These are phyloP conservation scores for Corynorhinus townsendii DNA, from an alignment of 2,113 vertebrate species.

Conservation along the genomic window DNA sequence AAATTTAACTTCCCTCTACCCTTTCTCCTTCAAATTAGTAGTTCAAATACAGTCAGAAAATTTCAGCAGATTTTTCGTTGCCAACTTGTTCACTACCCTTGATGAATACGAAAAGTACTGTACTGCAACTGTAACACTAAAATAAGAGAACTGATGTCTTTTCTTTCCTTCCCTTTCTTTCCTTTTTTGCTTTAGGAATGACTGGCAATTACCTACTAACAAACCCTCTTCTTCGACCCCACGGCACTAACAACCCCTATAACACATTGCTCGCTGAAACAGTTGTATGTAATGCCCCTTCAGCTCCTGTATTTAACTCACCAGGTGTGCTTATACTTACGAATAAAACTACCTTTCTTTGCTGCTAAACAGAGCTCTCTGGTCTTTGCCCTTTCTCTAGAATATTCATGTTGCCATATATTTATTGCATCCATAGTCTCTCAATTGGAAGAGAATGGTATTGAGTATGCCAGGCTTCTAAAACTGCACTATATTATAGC, in stretches of 20 bases:
- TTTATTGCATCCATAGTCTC: constrained; percentile 60
- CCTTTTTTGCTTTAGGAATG: constrained; percentile 97
- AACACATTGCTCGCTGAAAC: constrained; percentile 99
- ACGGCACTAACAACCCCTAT: constrained; percentile 99
- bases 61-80: constrained; percentile 74
- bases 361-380: constrained; percentile 74
- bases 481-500: constrained; percentile 92
- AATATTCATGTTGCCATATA: constrained; percentile 65
- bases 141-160: constrained; percentile 84
- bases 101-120: constrained; percentile 74
- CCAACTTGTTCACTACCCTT: constrained; percentile 69
- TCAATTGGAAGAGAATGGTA: constrained; percentile 66
- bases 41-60: constrained; percentile 78
- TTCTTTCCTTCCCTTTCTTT: constrained; percentile 66
- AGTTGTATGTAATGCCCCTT: constrained; percentile 99
- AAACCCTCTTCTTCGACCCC: constrained; percentile 99
- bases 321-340: constrained; percentile 97
- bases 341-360: constrained; percentile 72
- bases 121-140: constrained; percentile 78
- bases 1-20: constrained; percentile 76
- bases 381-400: constrained; percentile 73
- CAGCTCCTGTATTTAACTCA: constrained; percentile 99
- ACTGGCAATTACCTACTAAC: constrained; percentile 99
- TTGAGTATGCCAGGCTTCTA: constrained; percentile 82
- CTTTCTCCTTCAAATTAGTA: constrained; percentile 78